Evolutionary conservation across 30 jellyfish, hydroid and myxozoan species (phyloP).

Genomic region (Turritopsis dohrnii): DNA sequence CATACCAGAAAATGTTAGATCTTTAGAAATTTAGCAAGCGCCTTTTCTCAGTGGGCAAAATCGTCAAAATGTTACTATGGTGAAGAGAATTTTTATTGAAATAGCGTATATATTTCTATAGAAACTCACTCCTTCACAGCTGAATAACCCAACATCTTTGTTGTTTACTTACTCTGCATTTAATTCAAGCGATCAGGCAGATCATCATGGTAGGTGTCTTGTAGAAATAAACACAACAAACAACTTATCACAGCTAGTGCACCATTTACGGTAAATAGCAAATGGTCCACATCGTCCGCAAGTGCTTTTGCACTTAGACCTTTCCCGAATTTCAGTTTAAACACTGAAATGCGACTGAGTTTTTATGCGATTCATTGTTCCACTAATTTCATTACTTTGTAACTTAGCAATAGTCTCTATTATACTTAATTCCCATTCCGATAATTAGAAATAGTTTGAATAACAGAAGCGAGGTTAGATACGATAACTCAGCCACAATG

Average conservation of each 20-base stretch:
- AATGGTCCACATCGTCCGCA: background rate
- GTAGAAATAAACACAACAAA: background rate
- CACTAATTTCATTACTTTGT: too few species aligned
- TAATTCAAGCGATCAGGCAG: background rate
- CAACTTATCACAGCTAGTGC: conserved; percentile 4
- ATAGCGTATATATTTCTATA: background rate
- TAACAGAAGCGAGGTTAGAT: too few species aligned
- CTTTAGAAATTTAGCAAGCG: too few species aligned
- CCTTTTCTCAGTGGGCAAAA: background rate
- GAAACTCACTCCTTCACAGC: background rate
- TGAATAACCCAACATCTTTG: too few species aligned
- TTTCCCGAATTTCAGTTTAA: too few species aligned
- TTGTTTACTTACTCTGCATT: background rate
- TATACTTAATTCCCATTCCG: too few species aligned
- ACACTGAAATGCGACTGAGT: too few species aligned
- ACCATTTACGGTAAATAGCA: conserved; percentile 34
- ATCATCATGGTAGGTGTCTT: background rate
- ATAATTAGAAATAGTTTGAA: too few species aligned
- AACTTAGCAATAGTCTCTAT: too few species aligned
- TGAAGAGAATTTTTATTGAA: background rate
- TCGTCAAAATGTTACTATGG: background rate
- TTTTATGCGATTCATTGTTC: conserved; percentile 34
- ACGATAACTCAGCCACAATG: too few species aligned
- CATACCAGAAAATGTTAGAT: too few species aligned
- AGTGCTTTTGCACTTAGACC: too few species aligned